Conservation (phyloP, 2,113 vertebrate genomes). For the Phoxinus phoxinus region DNA sequence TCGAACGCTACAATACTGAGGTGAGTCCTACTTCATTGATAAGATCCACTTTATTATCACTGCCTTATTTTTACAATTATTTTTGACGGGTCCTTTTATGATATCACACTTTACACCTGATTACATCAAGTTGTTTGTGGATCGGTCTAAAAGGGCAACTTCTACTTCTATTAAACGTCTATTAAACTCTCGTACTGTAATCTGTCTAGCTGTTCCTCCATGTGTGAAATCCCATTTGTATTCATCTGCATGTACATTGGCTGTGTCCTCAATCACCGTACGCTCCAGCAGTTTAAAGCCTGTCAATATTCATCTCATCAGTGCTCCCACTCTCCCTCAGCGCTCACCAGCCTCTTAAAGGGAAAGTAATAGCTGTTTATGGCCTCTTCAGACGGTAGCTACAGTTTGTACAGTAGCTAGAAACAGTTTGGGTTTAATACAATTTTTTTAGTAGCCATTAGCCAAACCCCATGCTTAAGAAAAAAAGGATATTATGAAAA, state of each 20-base stretch:
- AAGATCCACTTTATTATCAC: not conserved
- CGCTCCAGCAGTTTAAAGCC: slow-evolving; percentile 25
- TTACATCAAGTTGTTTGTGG: not conserved
- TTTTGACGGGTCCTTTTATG: not conserved
- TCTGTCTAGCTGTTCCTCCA: slow-evolving; percentile 3
- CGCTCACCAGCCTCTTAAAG: slow-evolving; percentile 36
- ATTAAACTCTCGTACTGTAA: slow-evolving; percentile 11
- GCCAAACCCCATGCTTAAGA: not conserved
- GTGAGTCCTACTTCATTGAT: not conserved
- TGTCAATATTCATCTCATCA: slow-evolving; percentile 46
- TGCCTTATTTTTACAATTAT: not conserved
- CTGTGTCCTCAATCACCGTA: slow-evolving; percentile 28
- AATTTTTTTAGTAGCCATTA: too few species aligned
- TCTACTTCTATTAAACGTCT: not conserved
- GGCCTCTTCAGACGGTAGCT: not conserved
- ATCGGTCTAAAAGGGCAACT: not conserved
- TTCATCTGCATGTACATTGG: slow-evolving; percentile 38
- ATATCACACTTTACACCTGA: not conserved
- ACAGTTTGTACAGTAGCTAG: not conserved
- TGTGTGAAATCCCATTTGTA: slow-evolving; percentile 26
- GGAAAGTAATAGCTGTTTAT: slow-evolving; percentile 5
- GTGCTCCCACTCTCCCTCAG: slow-evolving; percentile 28
- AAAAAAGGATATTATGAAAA: not conserved
- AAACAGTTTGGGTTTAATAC: not conserved
- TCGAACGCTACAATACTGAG: not conserved